These are phyloP conservation scores for Oryzias dopingdopingensis DNA, from an alignment of 2,797 vertebrate species.

Conservation along the genomic window DNA sequence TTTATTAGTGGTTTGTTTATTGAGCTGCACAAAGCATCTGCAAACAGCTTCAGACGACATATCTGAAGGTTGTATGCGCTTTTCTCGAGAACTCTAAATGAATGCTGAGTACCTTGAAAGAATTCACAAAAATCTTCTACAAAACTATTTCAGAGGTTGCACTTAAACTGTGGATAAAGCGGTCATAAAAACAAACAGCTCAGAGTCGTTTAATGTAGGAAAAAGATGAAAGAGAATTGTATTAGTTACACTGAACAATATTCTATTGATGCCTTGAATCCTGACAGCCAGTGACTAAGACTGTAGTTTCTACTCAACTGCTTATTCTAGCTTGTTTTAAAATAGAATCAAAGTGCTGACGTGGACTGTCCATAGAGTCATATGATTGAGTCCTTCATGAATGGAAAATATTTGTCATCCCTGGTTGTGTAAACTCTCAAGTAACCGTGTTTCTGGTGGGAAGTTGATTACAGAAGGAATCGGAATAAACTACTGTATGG, in stretches of 20 bases:
- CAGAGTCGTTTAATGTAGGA: not conserved
- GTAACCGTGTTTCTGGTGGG: not conserved
- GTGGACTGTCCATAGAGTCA: conserved; percentile 37
- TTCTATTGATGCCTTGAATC: conserved; percentile 16
- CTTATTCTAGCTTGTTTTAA: conserved; percentile 23
- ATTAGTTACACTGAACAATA: conserved; percentile 8
- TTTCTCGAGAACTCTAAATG: no score
- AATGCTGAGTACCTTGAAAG: no score
- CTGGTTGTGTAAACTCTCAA: not conserved
- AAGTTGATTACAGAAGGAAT: no score
- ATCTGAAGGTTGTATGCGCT: no score
- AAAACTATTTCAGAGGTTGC: not conserved
- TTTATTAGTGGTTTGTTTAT: not conserved
- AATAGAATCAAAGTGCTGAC: conserved; percentile 55
- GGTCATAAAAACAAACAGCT: not conserved
- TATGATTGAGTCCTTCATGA: conserved; percentile 35
- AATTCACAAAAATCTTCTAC: not conserved
- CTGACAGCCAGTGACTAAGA: conserved; percentile 30
- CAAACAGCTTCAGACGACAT: no score
- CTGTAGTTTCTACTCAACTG: conserved; percentile 44
- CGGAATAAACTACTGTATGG: no score
- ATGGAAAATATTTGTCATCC: conserved; percentile 9
- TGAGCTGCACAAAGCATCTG: not conserved
- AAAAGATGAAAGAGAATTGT: not conserved
- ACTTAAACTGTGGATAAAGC: not conserved